phyloP scores from a whole-genome alignment of 2,113 vertebrate species.

The Daboia siamensis region DNA sequence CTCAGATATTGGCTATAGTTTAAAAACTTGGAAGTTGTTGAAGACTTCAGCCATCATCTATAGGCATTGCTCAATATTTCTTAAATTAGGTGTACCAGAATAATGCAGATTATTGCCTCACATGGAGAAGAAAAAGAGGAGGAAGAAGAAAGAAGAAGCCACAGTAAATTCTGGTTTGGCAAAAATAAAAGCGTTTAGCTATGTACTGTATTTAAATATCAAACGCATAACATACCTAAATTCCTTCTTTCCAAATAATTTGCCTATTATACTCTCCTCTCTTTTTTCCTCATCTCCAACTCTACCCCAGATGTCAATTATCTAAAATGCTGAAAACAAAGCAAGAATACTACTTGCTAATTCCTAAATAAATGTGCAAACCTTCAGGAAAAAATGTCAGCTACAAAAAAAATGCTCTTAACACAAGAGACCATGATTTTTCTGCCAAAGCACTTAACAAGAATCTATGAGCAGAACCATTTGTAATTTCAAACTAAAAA shows the following conservation, averaged over 20 bases:
- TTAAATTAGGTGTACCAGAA: slow-evolving; percentile 12
- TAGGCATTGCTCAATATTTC: slow-evolving; percentile 8
- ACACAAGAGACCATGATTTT: neutral
- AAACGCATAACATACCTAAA: neutral
- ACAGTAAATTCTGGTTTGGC: neutral
- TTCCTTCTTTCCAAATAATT: neutral
- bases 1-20: neutral
- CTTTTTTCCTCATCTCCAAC: neutral
- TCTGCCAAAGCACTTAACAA: neutral
- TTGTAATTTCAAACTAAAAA: neutral
- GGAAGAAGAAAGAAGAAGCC: slow-evolving; percentile 13
- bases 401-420: neutral
- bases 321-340: neutral
- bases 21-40: slow-evolving; percentile 24
- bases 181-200: slow-evolving; percentile 37
- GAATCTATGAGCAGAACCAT: neutral
- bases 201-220: neutral
- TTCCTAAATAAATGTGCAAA: neutral
- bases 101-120: neutral
- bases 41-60: slow-evolving; percentile 22
- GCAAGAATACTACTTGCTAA: neutral
- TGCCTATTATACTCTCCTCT: neutral
- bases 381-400: neutral
- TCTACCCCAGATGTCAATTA: neutral
- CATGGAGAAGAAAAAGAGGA: neutral